These are phyloP conservation scores for Planiliza haematocheilus DNA, from an alignment of 2,113 vertebrate genomes.

Conservation along the genomic window DNA sequence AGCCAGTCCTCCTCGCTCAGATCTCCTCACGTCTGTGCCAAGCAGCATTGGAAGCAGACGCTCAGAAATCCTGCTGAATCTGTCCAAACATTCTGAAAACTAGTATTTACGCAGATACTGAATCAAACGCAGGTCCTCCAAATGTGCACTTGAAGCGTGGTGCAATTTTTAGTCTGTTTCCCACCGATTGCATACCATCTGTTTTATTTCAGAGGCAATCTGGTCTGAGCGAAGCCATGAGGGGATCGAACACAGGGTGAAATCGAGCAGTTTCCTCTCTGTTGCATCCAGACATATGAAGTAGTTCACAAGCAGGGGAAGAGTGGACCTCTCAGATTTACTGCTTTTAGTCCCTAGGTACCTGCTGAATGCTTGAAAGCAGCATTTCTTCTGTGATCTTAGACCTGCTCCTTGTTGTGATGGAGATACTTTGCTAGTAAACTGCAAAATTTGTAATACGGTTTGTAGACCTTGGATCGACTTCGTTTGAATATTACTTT, in stretches of 20 bases:
- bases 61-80: slow-evolving; percentile 71
- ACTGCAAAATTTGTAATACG: slow-evolving; percentile 14
- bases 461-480: slow-evolving; percentile 10
- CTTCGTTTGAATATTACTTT: neutral
- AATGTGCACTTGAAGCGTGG: slow-evolving; percentile 71
- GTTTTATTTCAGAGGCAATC: slow-evolving; percentile 84
- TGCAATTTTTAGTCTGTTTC: slow-evolving; percentile 79
- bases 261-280: slow-evolving; percentile 69
- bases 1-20: slow-evolving; percentile 35
- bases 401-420: slow-evolving; percentile 23
- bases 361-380: slow-evolving; percentile 23
- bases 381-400: neutral
- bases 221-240: slow-evolving; percentile 74
- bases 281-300: slow-evolving; percentile 77
- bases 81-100: slow-evolving; percentile 70
- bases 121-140: slow-evolving; percentile 71
- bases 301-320: slow-evolving; percentile 60
- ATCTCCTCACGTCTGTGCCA: slow-evolving; percentile 51
- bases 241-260: slow-evolving; percentile 78
- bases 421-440: neutral
- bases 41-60: slow-evolving; percentile 73
- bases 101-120: slow-evolving; percentile 68
- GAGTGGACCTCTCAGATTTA: slow-evolving; percentile 15
- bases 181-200: slow-evolving; percentile 82
- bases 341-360: slow-evolving; percentile 47